Conservation (phyloP, 2,113 vertebrate species). For the Chroicocephalus ridibundus region DNA sequence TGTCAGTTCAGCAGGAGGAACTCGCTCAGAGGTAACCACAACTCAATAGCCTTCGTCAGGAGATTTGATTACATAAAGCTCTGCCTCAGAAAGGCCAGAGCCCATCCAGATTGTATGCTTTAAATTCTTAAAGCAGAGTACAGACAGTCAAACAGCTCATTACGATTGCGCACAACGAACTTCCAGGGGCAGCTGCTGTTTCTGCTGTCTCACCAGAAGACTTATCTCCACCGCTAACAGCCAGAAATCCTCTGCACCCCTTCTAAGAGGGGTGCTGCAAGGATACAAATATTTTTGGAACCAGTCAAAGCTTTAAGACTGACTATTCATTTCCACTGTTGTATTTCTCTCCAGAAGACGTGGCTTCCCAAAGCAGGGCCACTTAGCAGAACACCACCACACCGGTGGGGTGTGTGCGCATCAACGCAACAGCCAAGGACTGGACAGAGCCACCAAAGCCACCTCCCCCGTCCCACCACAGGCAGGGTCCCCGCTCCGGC, state of each 20-base stretch:
- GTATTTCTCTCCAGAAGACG: background rate
- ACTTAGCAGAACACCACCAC: background rate
- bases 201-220: background rate
- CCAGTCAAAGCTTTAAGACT: background rate
- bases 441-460: background rate
- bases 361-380: background rate
- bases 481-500: background rate
- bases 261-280: background rate
- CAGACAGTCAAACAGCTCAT: background rate
- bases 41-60: background rate
- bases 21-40: background rate
- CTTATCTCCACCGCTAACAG: background rate
- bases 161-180: background rate
- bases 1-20: background rate
- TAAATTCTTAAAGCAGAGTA: background rate
- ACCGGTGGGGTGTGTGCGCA: fast-evolving
- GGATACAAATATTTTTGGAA: background rate
- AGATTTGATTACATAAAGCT: background rate
- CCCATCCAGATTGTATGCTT: background rate
- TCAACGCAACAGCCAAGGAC: background rate
- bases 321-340: background rate
- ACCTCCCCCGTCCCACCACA: background rate
- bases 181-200: background rate
- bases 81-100: background rate
- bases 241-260: background rate